Conservation (phyloP, 2,888 invertebrate genomes). For the Lepas anatifera region DNA sequence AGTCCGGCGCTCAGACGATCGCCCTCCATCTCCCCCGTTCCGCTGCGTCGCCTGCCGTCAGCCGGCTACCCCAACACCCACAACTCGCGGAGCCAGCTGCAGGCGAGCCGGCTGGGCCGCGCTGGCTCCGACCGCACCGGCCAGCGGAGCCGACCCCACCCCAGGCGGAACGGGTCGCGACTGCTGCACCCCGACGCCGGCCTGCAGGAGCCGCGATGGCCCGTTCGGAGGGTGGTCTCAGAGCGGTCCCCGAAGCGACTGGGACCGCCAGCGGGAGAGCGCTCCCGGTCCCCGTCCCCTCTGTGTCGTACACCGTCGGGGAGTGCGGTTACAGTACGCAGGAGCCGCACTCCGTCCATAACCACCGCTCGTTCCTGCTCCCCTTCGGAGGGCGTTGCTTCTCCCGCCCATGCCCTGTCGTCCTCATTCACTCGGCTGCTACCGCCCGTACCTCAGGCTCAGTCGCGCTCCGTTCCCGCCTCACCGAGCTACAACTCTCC, state of each 20-base stretch:
- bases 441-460: not conserved
- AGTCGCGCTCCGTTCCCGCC: conserved; percentile 12
- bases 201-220: not conserved
- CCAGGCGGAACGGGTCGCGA: no score
- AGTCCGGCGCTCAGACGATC: not conserved
- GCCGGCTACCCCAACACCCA: no score
- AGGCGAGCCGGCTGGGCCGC: conserved; percentile 13
- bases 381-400: conserved; percentile 46
- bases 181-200: no score
- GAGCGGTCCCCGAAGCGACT: conserved; percentile 1
- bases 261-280: conserved; percentile 13
- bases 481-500: conserved; percentile 10
- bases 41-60: conserved; percentile 6
- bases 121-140: not conserved
- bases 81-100: no score
- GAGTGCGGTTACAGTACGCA: conserved; percentile 82
- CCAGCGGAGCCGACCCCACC: conserved; percentile 15
- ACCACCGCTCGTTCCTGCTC: conserved; percentile 95
- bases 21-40: conserved; percentile 7
- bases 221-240: conserved; percentile 8
- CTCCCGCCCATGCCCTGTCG: not conserved
- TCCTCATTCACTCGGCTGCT: not conserved
- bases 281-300: conserved; percentile 11
- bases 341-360: conserved; percentile 93
- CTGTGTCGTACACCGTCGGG: conserved; percentile 73